Percentiles rank a stretch among this genome's conserved stretches.
phyloP scores from a whole-genome alignment of 2,113 vertebrate species.

The Indri indri region DNA sequence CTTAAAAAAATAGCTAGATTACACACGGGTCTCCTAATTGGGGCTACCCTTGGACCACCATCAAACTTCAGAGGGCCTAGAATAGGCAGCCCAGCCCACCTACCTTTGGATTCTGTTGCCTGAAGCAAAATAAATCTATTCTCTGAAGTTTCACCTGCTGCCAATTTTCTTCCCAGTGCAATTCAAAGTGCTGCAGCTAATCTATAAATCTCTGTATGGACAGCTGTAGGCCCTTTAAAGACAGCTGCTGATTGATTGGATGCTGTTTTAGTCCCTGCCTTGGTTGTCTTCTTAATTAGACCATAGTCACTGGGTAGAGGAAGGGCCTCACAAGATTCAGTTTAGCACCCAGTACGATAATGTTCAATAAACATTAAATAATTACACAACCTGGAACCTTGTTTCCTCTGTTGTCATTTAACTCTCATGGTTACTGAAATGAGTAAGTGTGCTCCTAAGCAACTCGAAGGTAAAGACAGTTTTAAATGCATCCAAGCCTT shows the following conservation, averaged over 20 bases:
- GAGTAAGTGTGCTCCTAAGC: neutral
- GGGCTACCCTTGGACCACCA: neutral
- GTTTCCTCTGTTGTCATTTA: neutral
- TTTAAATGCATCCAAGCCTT: neutral
- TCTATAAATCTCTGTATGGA: constrained; percentile 46
- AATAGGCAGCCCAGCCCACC: neutral
- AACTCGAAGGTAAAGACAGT: neutral
- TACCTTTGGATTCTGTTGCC: neutral
- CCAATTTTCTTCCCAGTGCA: neutral
- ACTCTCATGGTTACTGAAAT: neutral
- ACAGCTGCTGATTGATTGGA: constrained; percentile 25
- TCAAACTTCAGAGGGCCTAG: neutral
- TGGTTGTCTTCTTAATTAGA: constrained; percentile 43
- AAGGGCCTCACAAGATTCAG: neutral
- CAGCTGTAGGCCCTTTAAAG: neutral
- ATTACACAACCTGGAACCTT: neutral
- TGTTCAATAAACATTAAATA: constrained; percentile 14
- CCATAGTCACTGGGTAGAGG: neutral
- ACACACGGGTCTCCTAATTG: neutral
- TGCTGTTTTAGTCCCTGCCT: constrained; percentile 5
- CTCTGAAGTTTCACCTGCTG: neutral
- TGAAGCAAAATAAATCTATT: neutral
- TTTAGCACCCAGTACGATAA: neutral
- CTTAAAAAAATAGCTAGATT: neutral
- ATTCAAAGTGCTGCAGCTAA: constrained; percentile 20